Percentiles rank a stretch among this genome's conserved stretches.
Conservation (phyloP, 1,140 invertebrate genomes). For the Aphaenogaster rudis region DNA sequence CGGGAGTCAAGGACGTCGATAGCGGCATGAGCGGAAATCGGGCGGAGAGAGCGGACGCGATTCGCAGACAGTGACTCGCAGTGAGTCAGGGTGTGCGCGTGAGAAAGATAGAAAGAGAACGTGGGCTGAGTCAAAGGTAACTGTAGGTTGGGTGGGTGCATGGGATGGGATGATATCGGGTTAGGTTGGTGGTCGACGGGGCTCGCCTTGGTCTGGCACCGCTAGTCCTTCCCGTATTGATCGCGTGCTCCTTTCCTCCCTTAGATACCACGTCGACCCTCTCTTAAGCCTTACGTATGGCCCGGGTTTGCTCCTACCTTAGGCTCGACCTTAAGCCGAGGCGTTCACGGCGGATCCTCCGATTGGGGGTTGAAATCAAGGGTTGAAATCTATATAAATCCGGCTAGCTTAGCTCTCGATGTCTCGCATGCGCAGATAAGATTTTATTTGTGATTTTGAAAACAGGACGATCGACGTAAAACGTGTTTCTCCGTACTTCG, state of each 20-base stretch:
- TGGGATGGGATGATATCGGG: slow-evolving; percentile 81
- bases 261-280: slow-evolving; percentile 84
- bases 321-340: slow-evolving; percentile 59
- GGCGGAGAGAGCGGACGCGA: slow-evolving; percentile 28
- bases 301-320: slow-evolving; percentile 68
- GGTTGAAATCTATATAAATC: slow-evolving; percentile 23
- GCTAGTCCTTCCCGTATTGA: slow-evolving; percentile 86
- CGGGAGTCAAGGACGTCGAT: slow-evolving; percentile 53
- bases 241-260: slow-evolving; percentile 85
- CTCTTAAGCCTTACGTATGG: slow-evolving; percentile 78
- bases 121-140: slow-evolving; percentile 76
- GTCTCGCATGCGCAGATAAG: not conserved
- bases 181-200: slow-evolving; percentile 83
- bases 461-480: not conserved
- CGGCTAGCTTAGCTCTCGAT: not conserved
- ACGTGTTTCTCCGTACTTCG: not conserved
- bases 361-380: slow-evolving; percentile 40
- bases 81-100: slow-evolving; percentile 34
- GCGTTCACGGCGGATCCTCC: slow-evolving; percentile 43
- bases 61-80: slow-evolving; percentile 31
- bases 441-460: not conserved
- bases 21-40: slow-evolving; percentile 44
- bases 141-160: slow-evolving; percentile 79
- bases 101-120: slow-evolving; percentile 73
- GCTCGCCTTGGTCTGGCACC: slow-evolving; percentile 86